These are phyloP conservation scores for Scaptomyza flava DNA, from an alignment of 2,888 invertebrate genomes.

Conservation along the genomic window DNA sequence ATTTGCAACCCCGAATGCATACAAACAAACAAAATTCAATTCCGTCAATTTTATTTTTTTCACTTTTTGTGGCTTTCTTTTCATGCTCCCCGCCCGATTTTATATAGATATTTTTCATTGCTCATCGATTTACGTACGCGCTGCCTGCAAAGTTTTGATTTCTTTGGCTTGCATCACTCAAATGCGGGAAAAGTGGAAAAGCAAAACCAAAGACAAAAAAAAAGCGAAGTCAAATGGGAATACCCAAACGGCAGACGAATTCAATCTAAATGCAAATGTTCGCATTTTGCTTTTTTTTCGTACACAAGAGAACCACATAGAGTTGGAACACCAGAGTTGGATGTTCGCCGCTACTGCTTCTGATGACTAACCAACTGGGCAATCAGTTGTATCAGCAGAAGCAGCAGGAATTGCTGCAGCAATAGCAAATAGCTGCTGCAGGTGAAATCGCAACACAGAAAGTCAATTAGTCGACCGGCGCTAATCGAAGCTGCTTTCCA, in stretches of 20 bases:
- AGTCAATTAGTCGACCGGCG: conserved; percentile 71
- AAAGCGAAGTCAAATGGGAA: conserved; percentile 5
- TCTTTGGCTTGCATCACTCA: conserved; percentile 70
- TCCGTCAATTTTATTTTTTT: too few relatives aligned
- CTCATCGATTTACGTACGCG: conserved; percentile 47
- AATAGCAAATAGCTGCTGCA: conserved; percentile 39
- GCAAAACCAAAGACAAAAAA: conserved; percentile 18
- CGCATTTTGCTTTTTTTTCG: conserved; percentile 59
- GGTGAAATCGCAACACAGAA: conserved; percentile 76
- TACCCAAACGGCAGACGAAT: conserved; percentile 62
- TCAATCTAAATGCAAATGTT: conserved; percentile 78
- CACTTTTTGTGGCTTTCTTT: not conserved
- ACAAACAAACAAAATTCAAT: conserved; percentile 46
- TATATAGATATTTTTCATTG: not conserved
- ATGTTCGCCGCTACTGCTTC: conserved; percentile 5
- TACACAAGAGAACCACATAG: conserved; percentile 36
- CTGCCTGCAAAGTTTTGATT: conserved; percentile 65
- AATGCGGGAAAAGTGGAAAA: conserved; percentile 1
- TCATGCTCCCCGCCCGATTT: not conserved
- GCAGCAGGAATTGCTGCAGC: conserved; percentile 2
- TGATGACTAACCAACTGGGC: conserved; percentile 21
- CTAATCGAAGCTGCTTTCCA: conserved; percentile 61
- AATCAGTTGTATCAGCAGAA: conserved; percentile 3
- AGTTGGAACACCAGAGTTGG: conserved; percentile 7
- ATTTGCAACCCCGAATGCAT: conserved; percentile 53